Percentiles rank a stretch among this genome's conserved stretches.
Evolutionary conservation across 1,140 invertebrate genomes (phyloP).

Genomic region (Centruroides sculpturatus): DNA sequence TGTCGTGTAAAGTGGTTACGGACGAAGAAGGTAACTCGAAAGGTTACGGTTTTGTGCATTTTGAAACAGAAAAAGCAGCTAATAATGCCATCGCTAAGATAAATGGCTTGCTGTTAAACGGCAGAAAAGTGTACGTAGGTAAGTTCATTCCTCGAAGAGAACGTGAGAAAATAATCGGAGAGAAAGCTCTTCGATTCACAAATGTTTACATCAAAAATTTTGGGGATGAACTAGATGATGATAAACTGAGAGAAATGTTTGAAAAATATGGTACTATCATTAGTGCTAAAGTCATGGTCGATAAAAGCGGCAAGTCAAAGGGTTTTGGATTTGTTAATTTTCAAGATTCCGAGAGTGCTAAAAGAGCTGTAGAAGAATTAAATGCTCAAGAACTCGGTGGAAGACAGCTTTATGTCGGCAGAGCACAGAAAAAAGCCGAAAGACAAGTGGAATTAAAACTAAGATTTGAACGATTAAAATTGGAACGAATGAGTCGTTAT

Average conservation of each 20-base stretch:
- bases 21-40: constrained; percentile 92
- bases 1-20: constrained; percentile 76
- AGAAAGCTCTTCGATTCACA: constrained; percentile 94
- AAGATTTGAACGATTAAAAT: constrained; percentile 89
- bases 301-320: constrained; percentile 79
- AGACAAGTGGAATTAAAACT: constrained; percentile 90
- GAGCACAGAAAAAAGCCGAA: constrained; percentile 97
- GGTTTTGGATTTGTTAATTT: constrained; percentile 99
- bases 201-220: constrained; percentile 99
- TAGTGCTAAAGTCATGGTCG: constrained; percentile 58
- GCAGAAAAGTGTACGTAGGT: constrained; percentile 82
- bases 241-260: constrained; percentile 85
- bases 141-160: constrained; percentile 89
- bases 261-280: constrained; percentile 87
- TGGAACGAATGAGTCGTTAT: constrained; percentile 82
- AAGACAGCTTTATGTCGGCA: constrained; percentile 70
- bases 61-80: constrained; percentile 98
- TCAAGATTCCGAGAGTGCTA: constrained; percentile 90
- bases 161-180: constrained; percentile 92
- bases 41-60: constrained; percentile 99
- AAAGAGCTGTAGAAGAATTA: constrained; percentile 74
- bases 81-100: constrained; percentile 59
- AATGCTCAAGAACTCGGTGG: constrained; percentile 71
- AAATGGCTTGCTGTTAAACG: constrained; percentile 89
- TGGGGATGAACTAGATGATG: constrained; percentile 84